A percentile compares a stretch with the other conserved stretches of the same genome.
Conservation (phyloP, 2,797 vertebrate genomes). For the Eremophila alpestris region DNA sequence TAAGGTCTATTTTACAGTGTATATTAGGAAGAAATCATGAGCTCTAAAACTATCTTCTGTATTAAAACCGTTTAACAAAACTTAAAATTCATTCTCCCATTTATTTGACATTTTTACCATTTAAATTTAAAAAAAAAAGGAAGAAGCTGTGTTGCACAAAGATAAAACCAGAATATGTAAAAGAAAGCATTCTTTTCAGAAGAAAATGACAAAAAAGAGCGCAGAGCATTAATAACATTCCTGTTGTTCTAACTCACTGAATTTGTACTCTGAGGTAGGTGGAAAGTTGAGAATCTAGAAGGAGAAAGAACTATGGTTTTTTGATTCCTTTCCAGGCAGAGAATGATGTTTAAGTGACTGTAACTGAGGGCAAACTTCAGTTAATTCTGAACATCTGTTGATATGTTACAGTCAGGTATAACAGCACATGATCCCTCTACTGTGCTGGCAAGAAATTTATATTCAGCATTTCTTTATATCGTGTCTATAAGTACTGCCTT, state of each 20-base stretch:
- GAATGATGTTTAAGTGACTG: not conserved
- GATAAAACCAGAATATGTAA: not conserved
- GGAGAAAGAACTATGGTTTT: not conserved
- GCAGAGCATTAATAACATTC: not conserved
- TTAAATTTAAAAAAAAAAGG: not conserved
- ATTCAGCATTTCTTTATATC: not conserved
- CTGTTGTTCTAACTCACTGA: not conserved
- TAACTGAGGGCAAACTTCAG: not conserved
- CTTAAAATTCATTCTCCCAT: not conserved
- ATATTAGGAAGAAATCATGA: accelerated
- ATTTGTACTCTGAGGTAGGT: not conserved
- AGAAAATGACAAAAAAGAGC: not conserved
- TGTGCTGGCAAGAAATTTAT: not conserved
- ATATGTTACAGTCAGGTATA: not conserved
- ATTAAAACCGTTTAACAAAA: not conserved
- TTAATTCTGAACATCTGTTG: constrained; percentile 5
- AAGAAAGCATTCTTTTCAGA: not conserved
- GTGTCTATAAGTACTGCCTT: not conserved
- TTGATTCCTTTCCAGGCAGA: not conserved
- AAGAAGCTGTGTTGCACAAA: not conserved
- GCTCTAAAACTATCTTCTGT: not conserved
- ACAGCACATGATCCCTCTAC: not conserved
- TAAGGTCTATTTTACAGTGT: not conserved
- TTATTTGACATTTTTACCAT: not conserved
- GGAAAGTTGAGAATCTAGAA: not conserved